Conservation (phyloP, 53 echinoderm and acorn worm genomes). For the Paracentrotus lividus region DNA sequence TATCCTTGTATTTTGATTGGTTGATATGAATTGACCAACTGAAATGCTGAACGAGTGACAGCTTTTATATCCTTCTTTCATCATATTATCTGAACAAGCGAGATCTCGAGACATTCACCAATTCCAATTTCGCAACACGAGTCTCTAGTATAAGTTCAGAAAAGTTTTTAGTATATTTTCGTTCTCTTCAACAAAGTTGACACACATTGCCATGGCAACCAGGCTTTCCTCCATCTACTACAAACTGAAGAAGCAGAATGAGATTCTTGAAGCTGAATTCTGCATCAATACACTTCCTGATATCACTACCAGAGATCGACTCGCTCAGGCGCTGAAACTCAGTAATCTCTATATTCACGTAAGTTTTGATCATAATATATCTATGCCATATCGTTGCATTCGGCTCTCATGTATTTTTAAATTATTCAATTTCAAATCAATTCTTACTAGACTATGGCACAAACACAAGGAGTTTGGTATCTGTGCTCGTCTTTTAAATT, state of each 20-base stretch:
- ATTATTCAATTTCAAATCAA: no score
- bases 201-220: neutral
- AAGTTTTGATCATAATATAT: neutral
- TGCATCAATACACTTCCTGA: slow-evolving; percentile 25
- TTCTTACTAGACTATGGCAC: no score
- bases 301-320: slow-evolving; percentile 15
- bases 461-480: no score
- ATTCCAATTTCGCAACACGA: neutral
- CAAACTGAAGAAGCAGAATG: slow-evolving; percentile 2
- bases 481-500: no score
- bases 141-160: neutral
- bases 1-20: neutral
- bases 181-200: neutral
- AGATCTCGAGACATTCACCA: neutral
- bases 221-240: neutral
- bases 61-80: neutral
- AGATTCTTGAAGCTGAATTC: slow-evolving; percentile 35
- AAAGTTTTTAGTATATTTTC: neutral
- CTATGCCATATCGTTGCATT: no score
- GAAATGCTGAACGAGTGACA: neutral
- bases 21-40: neutral
- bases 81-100: neutral
- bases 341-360: slow-evolving; percentile 15
- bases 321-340: neutral
- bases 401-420: no score